Evolutionary conservation across 2,888 invertebrate species (phyloP), one percentile per base, ranked within the genome.

Genomic region (Netelia inedita): DNA sequence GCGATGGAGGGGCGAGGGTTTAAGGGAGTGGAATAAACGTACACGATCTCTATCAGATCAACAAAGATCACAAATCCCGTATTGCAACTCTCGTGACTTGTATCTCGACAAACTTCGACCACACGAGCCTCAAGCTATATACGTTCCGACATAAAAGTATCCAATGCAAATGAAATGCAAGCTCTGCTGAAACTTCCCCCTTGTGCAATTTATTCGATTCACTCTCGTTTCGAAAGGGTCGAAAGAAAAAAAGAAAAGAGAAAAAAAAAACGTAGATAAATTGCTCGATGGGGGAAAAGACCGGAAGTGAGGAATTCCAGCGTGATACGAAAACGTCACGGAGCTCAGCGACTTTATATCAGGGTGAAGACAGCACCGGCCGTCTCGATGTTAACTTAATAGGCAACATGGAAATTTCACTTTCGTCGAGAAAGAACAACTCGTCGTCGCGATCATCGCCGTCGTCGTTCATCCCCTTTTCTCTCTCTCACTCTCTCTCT

Each of bases 391-490:
- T 35, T 35, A 35, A 35, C 35, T 35, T 35, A 46, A 46, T 14
- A 46, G 10, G 46, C 46, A 46, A 14, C 57, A 53, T 66, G 19
- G 53, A 69, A 82, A 69, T 75, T 79, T 81, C 79, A 85, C 79
- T 85, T 85, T 79, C 66, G 63, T 11, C 66, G 23, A 35, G 63
- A 43, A 78, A 69, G 74, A 65, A 79, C 55, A 76, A 66, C 55
- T 66, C 35, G 65, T 72, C 23, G 59, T 82, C 78, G 66, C 21
- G 19, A 8, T 57, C n/a, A 16, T 79, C 55, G 46, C 65, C 72
- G 35, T 79, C 16, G 55, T 72, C 65, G 65, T 71, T 41, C 21
- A 14, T 14, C 53, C 16, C 41, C 57, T 55, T 23, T 43, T 59
- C 16, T 16, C 23, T 46, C 14, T 66, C 63, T n/a, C 43, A 50